These are phyloP conservation scores for Lottia gigantea DNA, from an alignment of 2,888 invertebrate species.

Conservation along the genomic window DNA sequence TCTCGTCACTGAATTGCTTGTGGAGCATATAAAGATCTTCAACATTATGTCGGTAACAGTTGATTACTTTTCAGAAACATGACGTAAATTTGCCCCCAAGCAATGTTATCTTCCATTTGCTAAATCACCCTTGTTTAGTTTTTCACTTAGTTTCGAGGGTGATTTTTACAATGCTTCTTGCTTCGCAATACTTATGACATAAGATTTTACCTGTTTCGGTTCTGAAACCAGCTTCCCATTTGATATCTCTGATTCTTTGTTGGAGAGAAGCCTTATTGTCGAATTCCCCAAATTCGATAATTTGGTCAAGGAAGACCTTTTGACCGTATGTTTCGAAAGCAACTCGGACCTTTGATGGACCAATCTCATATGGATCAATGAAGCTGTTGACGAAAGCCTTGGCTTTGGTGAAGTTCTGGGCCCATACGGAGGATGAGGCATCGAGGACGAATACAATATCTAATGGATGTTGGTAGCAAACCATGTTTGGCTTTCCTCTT, in stretches of 20 bases:
- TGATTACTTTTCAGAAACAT: no score
- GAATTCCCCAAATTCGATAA: background rate
- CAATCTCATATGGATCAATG: conserved; percentile 29
- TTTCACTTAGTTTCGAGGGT: no score
- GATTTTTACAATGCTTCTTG: no score
- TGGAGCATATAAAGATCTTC: no score
- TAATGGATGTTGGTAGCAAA: conserved; percentile 27
- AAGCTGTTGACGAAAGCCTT: conserved; percentile 33
- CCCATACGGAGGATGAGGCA: conserved; percentile 31
- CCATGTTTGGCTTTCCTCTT: conserved; percentile 6
- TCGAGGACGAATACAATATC: conserved; percentile 32
- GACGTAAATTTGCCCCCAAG: no score
- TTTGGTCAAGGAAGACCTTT: background rate
- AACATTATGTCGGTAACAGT: no score
- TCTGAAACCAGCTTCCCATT: background rate
- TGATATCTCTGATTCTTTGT: background rate
- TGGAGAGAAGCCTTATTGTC: background rate
- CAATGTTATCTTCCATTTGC: no score
- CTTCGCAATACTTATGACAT: no score
- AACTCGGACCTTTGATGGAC: conserved; percentile 22
- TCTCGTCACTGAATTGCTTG: no score
- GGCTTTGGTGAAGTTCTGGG: conserved; percentile 32
- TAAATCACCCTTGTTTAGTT: no score
- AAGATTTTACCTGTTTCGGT: background rate
- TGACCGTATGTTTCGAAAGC: background rate